These are phyloP conservation scores for Drosophila pandora DNA, from an alignment of 1,140 invertebrate species.

Conservation along the genomic window DNA sequence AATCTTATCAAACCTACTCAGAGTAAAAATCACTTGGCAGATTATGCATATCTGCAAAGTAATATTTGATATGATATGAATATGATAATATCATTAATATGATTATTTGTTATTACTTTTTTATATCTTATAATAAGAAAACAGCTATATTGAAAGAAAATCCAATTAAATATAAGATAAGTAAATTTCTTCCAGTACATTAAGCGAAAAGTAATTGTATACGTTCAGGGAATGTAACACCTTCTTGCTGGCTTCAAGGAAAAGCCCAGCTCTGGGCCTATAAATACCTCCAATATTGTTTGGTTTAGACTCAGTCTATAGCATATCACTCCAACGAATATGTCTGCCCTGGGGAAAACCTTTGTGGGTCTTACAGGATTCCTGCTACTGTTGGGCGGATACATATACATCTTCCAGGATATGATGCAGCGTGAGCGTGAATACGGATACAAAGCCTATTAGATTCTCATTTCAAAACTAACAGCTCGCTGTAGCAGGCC, in stretches of 20 bases:
- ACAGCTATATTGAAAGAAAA: too few relatives aligned
- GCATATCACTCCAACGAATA: not conserved
- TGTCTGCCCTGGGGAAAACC: constrained; percentile 32
- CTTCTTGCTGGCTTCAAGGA: not conserved
- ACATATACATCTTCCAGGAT: constrained; percentile 40
- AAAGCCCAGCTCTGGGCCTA: not conserved
- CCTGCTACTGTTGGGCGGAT: constrained; percentile 29
- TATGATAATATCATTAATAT: too few relatives aligned
- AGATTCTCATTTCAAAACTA: not conserved
- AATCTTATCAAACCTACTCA: too few relatives aligned
- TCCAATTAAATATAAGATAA: too few relatives aligned
- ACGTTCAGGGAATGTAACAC: not conserved
- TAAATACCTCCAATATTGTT: constrained; percentile 3
- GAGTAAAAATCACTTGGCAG: too few relatives aligned
- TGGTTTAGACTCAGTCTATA: constrained; percentile 6
- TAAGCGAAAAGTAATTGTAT: not conserved
- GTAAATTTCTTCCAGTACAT: too few relatives aligned
- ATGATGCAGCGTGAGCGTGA: constrained; percentile 33
- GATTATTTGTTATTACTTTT: too few relatives aligned
- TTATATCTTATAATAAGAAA: too few relatives aligned
- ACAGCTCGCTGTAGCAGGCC: constrained; percentile 41
- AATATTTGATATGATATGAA: too few relatives aligned
- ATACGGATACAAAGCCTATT: not conserved
- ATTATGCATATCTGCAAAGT: too few relatives aligned
- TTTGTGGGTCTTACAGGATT: constrained; percentile 26